phyloP scores from a whole-genome alignment of 2,797 vertebrate species.

The Helarctos malayanus region DNA sequence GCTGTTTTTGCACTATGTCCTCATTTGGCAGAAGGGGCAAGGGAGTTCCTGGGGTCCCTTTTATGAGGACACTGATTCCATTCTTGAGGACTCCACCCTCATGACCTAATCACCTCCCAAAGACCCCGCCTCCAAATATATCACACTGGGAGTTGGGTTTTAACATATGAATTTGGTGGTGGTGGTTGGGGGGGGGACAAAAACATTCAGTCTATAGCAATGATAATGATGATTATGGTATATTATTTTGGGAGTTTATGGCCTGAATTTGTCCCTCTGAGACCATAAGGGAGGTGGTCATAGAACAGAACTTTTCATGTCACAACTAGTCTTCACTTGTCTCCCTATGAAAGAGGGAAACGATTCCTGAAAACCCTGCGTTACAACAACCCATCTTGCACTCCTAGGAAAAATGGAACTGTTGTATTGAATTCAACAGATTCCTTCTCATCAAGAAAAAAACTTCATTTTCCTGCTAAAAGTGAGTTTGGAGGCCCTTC shows the following conservation, averaged over 20 bases:
- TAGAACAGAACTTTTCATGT: background rate
- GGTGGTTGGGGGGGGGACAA: too few relatives aligned
- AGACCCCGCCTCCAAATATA: background rate
- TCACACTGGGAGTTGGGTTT: background rate
- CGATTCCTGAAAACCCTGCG: background rate
- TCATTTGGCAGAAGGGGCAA: background rate
- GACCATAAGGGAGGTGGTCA: background rate
- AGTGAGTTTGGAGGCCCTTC: background rate
- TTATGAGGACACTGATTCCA: background rate
- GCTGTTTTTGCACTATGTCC: background rate
- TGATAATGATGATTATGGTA: background rate
- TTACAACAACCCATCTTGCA: background rate
- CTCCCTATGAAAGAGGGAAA: background rate
- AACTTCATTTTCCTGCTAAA: background rate
- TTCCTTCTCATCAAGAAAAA: background rate
- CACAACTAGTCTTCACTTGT: background rate
- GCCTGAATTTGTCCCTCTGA: background rate
- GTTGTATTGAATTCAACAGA: background rate
- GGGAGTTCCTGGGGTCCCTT: background rate
- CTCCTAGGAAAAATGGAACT: background rate
- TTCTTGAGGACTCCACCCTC: background rate
- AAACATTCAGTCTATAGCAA: background rate
- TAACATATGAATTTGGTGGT: background rate
- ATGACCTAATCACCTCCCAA: background rate
- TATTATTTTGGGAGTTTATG: background rate